Base-by-base conservation (phyloP, 2,797 vertebrate species). In the Pangasius macronema region DNA sequence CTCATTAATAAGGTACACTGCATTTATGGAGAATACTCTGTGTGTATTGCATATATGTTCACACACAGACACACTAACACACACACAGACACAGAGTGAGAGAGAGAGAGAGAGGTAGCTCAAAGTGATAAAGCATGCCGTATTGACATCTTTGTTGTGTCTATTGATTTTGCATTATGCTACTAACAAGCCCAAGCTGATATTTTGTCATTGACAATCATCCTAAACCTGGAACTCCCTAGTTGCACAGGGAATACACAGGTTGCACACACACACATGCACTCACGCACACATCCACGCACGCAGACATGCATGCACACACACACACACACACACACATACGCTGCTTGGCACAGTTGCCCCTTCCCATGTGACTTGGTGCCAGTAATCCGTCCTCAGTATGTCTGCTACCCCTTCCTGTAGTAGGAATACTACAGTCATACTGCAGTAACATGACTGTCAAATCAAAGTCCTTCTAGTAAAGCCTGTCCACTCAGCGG, bases 131-230 rank as follows among this genome's bases (percentile, higher is more conserved):
- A 95, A 95, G 94, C 94, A 95, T 95, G 95, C 94, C 92, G 94
- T 96, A 96, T 95, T 95, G 96, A 96, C 95, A 96, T 95, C 94
- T 95, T 95, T 95, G 94, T 95, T 90, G 92, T 94, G 95, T 95
- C 94, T 95, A 96, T 96, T 95, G 95, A 96, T 96, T 96, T 94
- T 91, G 95, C 94, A 96, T 96, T 96, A 96, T 94, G 94, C 94
- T 95, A 93, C 95, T 95, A 96, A 96, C 95, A 96, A 96, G 95
- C 95, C 94, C 95, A 95, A 95, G 95, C 95, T 96, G 96, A 96
- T 95, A 96, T 96, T 96, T 96, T 96, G 95, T 96, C 96, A 95
- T 95, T 96, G 94, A 93, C 95, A 96, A 96, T 96, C 95, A 95
- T 95, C 93, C 95, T 96, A 95, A 95, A 95, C 94, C 94, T 93